Conservation (phyloP, 2,888 invertebrate genomes). For the Monochamus alternatus region DNA sequence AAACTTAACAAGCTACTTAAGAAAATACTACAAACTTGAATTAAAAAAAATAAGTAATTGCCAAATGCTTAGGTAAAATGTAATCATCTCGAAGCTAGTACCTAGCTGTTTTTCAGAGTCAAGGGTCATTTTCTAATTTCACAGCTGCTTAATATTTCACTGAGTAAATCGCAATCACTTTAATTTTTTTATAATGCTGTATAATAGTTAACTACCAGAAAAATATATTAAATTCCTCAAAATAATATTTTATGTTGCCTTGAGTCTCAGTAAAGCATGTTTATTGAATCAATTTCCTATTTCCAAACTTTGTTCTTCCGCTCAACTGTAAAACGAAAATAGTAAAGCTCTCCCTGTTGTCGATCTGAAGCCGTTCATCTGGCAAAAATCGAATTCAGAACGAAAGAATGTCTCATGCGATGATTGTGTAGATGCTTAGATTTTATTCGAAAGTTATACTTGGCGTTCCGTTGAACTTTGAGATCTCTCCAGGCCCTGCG, state of each 20-base stretch:
- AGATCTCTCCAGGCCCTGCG: neutral
- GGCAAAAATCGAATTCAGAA: neutral
- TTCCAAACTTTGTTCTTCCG: constrained; percentile 7
- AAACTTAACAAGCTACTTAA: too few species aligned
- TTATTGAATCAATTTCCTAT: constrained; percentile 6
- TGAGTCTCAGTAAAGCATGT: neutral
- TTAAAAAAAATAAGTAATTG: too few species aligned
- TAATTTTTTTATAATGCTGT: too few species aligned
- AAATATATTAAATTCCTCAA: neutral
- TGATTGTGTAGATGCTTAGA: neutral
- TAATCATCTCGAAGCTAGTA: too few species aligned
- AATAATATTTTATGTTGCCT: neutral
- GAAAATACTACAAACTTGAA: too few species aligned
- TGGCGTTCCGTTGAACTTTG: neutral
- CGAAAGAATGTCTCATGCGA: neutral
- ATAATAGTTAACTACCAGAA: too few species aligned
- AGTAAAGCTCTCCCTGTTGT: neutral
- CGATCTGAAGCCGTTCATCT: neutral
- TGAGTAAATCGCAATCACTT: too few species aligned
- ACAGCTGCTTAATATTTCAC: too few species aligned
- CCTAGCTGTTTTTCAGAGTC: too few species aligned
- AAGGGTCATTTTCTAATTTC: too few species aligned
- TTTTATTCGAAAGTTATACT: neutral
- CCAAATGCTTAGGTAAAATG: too few species aligned
- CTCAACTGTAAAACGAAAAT: neutral